Conservation (phyloP, 2,113 vertebrate genomes). For the Campylomormyrus tamandua region DNA sequence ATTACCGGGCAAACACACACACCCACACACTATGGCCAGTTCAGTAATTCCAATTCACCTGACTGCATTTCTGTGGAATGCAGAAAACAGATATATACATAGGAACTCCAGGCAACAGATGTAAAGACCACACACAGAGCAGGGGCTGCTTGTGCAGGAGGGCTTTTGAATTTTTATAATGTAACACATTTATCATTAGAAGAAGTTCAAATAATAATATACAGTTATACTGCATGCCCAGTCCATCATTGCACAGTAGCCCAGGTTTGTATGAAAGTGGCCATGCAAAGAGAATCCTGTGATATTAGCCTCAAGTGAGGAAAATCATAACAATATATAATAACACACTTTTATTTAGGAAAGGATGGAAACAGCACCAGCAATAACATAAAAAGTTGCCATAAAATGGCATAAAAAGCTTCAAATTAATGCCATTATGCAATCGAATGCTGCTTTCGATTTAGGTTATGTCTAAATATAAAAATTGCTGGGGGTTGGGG, state of each 20-base stretch:
- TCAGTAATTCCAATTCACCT: not conserved
- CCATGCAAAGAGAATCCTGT: not conserved
- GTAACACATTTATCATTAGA: not conserved
- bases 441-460: not conserved
- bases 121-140: not conserved
- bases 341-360: not conserved
- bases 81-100: not conserved
- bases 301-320: not conserved
- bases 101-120: not conserved
- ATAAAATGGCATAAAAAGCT: not conserved
- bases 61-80: not conserved
- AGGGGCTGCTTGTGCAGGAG: not conserved
- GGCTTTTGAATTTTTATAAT: not conserved
- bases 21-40: not conserved
- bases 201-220: not conserved
- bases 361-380: not conserved
- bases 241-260: not conserved
- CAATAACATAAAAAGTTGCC: not conserved
- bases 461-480: not conserved
- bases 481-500: not conserved
- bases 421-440: not conserved
- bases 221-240: not conserved
- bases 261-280: not conserved
- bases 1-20: not conserved
- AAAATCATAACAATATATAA: not conserved